Percentiles rank a stretch among this genome's conserved stretches.
These are phyloP conservation scores for Nannoperca australis DNA, from an alignment of 2,797 vertebrate species.

Conservation along the genomic window DNA sequence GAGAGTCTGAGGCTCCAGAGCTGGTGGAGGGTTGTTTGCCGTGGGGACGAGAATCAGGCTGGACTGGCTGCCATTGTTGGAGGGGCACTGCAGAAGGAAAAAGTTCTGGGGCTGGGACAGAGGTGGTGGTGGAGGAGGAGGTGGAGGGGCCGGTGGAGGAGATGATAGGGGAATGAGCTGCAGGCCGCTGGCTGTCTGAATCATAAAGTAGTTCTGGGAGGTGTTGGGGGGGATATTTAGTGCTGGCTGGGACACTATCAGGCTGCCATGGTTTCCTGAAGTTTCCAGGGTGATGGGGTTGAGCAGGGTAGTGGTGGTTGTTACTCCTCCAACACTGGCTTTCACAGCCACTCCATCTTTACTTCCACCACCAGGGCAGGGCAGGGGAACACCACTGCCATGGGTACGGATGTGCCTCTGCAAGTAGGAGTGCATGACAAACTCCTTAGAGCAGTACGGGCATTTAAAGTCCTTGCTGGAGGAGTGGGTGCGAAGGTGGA, in stretches of 20 bases:
- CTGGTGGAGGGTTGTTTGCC: constrained; percentile 67
- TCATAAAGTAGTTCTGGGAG: constrained; percentile 92
- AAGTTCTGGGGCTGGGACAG: constrained; percentile 85
- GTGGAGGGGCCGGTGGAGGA: constrained; percentile 79
- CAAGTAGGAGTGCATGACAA: constrained; percentile 94
- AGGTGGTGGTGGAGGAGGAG: constrained; percentile 84
- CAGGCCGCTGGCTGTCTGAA: constrained; percentile 91
- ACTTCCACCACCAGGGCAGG: constrained; percentile 44
- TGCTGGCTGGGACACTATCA: constrained; percentile 88
- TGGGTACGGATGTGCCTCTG: constrained; percentile 95
- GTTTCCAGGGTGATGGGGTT: constrained; percentile 88
- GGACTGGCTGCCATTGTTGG: constrained; percentile 81
- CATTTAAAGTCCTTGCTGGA: constrained; percentile 91
- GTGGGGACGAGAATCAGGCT: constrained; percentile 87
- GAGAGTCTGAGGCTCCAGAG: constrained; percentile 75
- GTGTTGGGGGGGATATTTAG: constrained; percentile 88
- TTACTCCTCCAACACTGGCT: constrained; percentile 79
- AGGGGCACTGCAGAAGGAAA: constrained; percentile 85
- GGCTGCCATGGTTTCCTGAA: constrained; percentile 83
- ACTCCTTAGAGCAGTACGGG: constrained; percentile 90
- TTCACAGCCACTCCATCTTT: constrained; percentile 81
- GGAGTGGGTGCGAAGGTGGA: constrained; percentile 93
- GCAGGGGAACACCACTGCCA: constrained; percentile 49
- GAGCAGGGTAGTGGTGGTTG: constrained; percentile 80
- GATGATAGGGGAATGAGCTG: constrained; percentile 92